A percentile compares a stretch with the other conserved stretches of the same genome.
These are phyloP conservation scores for Mystacides longicornis DNA, from an alignment of 2,888 invertebrate species.

Conservation along the genomic window DNA sequence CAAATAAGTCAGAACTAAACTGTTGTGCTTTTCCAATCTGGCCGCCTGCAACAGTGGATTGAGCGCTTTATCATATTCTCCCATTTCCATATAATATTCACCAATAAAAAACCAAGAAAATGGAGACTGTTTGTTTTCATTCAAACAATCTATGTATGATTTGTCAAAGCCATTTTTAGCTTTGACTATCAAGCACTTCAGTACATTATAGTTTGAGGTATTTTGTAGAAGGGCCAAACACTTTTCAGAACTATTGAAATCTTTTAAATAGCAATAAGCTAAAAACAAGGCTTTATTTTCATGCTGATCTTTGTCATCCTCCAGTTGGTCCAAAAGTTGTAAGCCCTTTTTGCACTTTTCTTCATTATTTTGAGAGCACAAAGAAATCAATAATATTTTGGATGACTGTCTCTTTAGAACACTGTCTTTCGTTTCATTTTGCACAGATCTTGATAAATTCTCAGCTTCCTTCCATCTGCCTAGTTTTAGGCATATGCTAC, in stretches of 20 bases:
- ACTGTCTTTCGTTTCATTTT: neutral
- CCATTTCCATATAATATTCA: constrained; percentile 51
- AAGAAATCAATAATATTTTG: constrained; percentile 29
- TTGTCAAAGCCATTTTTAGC: no score
- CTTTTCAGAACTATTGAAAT: constrained; percentile 33
- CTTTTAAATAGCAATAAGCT: constrained; percentile 36
- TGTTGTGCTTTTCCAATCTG: constrained; percentile 66
- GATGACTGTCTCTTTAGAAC: neutral
- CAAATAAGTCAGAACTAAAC: constrained; percentile 65
- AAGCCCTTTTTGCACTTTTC: constrained; percentile 50
- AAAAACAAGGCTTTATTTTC: constrained; percentile 30
- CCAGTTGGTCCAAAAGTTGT: constrained; percentile 34
- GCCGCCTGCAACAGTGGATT: constrained; percentile 61
- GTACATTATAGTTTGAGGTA: constrained; percentile 32
- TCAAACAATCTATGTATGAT: no score
- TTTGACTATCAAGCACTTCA: constrained; percentile 47
- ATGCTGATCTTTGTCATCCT: constrained; percentile 29
- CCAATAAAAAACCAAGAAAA: constrained; percentile 54
- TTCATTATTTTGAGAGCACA: constrained; percentile 38
- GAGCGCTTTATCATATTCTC: constrained; percentile 53
- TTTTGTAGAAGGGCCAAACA: constrained; percentile 34
- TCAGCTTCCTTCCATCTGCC: constrained; percentile 43
- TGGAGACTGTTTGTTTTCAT: constrained; percentile 37
- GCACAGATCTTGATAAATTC: constrained; percentile 37
- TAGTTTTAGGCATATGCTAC: constrained; percentile 37